These are phyloP conservation scores for Syndactyla subalaris DNA, from an alignment of 2,797 vertebrate genomes.

Conservation along the genomic window DNA sequence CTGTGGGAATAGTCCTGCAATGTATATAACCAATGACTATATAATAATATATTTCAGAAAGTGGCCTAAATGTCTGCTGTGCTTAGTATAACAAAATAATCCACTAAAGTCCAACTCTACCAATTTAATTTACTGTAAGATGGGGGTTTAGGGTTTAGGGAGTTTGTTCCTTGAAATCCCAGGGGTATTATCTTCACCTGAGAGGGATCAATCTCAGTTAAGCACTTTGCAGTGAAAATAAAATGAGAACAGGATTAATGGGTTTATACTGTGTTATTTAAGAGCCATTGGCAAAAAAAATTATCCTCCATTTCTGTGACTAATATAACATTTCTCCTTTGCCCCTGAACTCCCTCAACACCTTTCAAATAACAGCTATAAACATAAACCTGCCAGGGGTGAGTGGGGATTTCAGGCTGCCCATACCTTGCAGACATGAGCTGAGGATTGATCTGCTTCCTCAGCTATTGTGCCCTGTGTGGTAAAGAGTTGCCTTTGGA, in stretches of 20 bases:
- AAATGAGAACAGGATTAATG: neutral
- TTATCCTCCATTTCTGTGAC: neutral
- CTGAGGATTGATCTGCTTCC: neutral
- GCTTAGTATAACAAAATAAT: conserved; percentile 1
- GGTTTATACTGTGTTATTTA: neutral
- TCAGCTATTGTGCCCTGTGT: neutral
- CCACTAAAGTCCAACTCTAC: conserved; percentile 6
- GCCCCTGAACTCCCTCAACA: neutral
- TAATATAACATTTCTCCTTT: neutral
- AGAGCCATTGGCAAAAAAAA: neutral
- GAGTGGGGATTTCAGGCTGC: neutral
- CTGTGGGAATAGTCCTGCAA: neutral
- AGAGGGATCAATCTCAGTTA: neutral
- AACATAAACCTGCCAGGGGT: neutral
- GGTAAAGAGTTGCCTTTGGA: neutral
- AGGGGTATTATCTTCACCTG: neutral
- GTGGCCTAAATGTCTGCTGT: neutral
- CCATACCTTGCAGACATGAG: neutral
- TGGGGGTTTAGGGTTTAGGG: neutral
- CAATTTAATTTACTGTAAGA: conserved; percentile 5
- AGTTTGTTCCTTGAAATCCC: neutral
- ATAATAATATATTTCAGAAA: neutral
- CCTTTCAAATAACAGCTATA: neutral
- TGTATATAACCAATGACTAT: neutral
- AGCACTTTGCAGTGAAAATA: neutral